Conservation (phyloP, 2,888 invertebrate species). For the Biston betularia region DNA sequence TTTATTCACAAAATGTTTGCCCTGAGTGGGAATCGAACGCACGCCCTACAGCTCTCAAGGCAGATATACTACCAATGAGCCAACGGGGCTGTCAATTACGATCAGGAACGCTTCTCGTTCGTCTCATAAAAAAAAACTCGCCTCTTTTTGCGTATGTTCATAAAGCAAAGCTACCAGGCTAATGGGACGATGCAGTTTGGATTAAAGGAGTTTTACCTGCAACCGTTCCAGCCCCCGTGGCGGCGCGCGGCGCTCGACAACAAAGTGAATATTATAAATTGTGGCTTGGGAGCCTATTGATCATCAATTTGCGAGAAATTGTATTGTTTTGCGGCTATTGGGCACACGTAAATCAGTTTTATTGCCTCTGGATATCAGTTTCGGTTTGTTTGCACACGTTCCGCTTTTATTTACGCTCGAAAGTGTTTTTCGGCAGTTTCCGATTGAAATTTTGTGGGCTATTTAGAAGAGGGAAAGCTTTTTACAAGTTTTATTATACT, state of each 20-base stretch:
- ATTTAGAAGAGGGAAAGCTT: conserved; percentile 7
- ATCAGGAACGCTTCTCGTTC: no score
- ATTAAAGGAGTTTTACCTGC: neutral
- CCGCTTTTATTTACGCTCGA: conserved; percentile 13
- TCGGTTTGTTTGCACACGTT: conserved; percentile 41
- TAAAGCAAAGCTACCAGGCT: no score
- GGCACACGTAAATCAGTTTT: conserved; percentile 59
- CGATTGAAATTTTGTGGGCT: conserved; percentile 13
- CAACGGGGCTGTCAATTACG: no score
- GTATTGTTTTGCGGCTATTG: conserved; percentile 53
- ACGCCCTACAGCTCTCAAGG: no score
- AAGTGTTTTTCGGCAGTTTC: conserved; percentile 27
- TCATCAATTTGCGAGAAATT: conserved; percentile 49
- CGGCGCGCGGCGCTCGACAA: neutral
- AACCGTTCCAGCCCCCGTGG: neutral
- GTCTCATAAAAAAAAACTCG: no score
- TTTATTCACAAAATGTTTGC: no score
- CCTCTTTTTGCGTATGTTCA: no score
- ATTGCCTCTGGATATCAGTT: conserved; percentile 56
- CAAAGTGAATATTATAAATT: conserved; percentile 33
- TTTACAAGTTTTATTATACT: neutral
- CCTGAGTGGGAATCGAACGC: no score
- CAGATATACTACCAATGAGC: no score
- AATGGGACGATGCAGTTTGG: neutral
- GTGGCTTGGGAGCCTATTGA: conserved; percentile 40